Conservation (phyloP, 1,140 invertebrate species). For the Drosophila willistoni region DNA sequence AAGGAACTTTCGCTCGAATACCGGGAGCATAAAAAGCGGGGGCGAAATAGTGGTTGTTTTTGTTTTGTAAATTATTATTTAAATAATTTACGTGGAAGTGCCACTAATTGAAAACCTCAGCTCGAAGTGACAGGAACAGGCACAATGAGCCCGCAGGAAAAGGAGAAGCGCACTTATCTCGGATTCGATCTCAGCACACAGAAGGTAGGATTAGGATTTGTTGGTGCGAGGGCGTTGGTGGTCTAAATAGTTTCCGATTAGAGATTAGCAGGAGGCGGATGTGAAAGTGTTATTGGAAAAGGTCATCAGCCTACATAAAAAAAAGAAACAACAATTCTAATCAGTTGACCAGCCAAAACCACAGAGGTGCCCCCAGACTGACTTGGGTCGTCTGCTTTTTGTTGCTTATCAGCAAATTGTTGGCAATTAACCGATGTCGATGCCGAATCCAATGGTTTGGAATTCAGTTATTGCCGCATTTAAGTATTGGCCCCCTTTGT, state of each 20-base stretch:
- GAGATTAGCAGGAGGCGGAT: background rate
- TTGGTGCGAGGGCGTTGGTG: background rate
- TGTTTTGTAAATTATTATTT: background rate
- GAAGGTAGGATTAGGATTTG: constrained; percentile 85
- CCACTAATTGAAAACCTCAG: constrained; percentile 15
- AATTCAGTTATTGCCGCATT: background rate
- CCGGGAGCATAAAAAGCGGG: too few relatives aligned
- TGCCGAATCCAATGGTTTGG: background rate
- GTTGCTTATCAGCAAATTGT: background rate
- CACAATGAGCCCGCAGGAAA: constrained; percentile 55
- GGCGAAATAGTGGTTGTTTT: background rate
- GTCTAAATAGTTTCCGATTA: background rate
- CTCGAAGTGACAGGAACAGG: constrained; percentile 17
- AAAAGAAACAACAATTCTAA: background rate
- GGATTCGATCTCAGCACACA: constrained; percentile 93
- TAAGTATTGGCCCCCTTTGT: background rate
- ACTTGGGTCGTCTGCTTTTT: background rate
- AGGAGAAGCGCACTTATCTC: constrained; percentile 85
- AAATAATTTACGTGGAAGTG: background rate
- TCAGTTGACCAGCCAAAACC: background rate
- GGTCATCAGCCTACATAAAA: background rate
- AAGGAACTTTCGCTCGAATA: too few relatives aligned
- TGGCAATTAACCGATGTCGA: background rate
- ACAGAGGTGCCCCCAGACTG: constrained; percentile 6
- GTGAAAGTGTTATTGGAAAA: constrained; percentile 38